phyloP scores from a whole-genome alignment of 2,888 invertebrate species.

The Nemurella pictetii region DNA sequence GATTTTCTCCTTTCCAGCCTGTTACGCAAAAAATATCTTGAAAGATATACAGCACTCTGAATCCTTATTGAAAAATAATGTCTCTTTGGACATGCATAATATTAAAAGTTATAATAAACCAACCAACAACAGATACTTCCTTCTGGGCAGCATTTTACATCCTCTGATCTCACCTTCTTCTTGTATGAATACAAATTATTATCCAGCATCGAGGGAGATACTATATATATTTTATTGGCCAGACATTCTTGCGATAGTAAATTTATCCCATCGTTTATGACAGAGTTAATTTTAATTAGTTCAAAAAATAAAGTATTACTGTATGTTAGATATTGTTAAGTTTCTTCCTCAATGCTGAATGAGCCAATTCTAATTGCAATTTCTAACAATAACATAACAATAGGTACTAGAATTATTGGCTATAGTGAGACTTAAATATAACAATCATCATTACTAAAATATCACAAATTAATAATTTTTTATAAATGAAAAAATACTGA shows the following conservation, averaged over 20 bases:
- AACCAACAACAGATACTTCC: conserved; percentile 41
- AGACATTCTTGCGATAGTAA: conserved; percentile 37
- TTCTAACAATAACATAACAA: conserved; percentile 51
- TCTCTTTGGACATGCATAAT: conserved; percentile 42
- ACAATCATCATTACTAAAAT: conserved; percentile 60
- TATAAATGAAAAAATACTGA: conserved; percentile 59
- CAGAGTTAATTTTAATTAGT: conserved; percentile 44
- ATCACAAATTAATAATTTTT: conserved; percentile 56
- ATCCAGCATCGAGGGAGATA: conserved; percentile 53
- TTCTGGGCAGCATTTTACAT: conserved; percentile 41
- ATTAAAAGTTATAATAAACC: conserved; percentile 38
- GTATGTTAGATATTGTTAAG: conserved; percentile 49
- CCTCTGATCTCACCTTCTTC: conserved; percentile 38
- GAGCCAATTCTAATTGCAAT: conserved; percentile 55
- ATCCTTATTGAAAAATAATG: conserved; percentile 43
- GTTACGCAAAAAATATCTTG: conserved; percentile 42
- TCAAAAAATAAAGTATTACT: conserved; percentile 56
- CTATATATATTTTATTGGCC: conserved; percentile 37
- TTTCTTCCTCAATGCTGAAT: conserved; percentile 54
- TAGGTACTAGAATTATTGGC: conserved; percentile 48
- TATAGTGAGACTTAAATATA: conserved; percentile 60
- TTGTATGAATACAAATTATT: conserved; percentile 45
- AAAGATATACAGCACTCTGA: conserved; percentile 42
- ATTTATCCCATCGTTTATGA: conserved; percentile 3
- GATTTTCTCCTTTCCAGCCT: neutral